Conservation (phyloP, 30 jellyfish, hydroid and myxozoan species). For the Hydra vulgaris region DNA sequence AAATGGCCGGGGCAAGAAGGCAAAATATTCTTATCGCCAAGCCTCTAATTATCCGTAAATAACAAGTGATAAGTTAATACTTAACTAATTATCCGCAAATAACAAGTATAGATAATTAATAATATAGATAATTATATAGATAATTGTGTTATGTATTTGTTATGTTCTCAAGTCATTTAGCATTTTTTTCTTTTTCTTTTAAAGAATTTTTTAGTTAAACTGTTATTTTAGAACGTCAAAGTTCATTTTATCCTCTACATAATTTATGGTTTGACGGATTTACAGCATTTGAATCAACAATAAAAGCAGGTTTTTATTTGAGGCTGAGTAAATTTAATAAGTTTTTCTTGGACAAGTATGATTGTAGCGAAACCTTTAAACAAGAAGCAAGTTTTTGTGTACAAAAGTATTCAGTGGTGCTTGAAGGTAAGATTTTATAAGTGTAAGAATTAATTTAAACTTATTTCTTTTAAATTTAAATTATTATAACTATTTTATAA, state of each 20-base stretch:
- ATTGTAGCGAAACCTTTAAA: slow-evolving; percentile 58
- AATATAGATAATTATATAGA: too few species aligned
- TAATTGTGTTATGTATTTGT: neutral
- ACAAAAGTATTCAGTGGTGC: neutral
- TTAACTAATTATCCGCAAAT: too few species aligned
- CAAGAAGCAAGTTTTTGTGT: slow-evolving; percentile 79
- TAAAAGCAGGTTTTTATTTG: slow-evolving; percentile 56
- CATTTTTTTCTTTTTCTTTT: neutral
- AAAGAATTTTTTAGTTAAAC: too few species aligned
- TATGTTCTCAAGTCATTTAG: neutral
- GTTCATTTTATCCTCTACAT: slow-evolving; percentile 69
- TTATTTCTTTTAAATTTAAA: too few species aligned
- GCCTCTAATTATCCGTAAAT: too few species aligned
- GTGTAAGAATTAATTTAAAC: too few species aligned
- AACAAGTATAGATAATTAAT: too few species aligned
- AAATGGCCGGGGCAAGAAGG: too few species aligned
- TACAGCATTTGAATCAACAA: slow-evolving; percentile 74
- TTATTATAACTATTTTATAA: slow-evolving; percentile 31
- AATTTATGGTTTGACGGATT: slow-evolving; percentile 76
- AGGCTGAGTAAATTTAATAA: slow-evolving; percentile 48
- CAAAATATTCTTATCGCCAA: too few species aligned
- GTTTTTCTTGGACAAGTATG: slow-evolving; percentile 54
- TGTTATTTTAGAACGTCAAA: slow-evolving; percentile 48
- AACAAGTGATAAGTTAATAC: too few species aligned
- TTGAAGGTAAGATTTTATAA: slow-evolving; percentile 26